phyloP scores from a whole-genome alignment of 2,797 vertebrate genomes.

The Tangara arthus region DNA sequence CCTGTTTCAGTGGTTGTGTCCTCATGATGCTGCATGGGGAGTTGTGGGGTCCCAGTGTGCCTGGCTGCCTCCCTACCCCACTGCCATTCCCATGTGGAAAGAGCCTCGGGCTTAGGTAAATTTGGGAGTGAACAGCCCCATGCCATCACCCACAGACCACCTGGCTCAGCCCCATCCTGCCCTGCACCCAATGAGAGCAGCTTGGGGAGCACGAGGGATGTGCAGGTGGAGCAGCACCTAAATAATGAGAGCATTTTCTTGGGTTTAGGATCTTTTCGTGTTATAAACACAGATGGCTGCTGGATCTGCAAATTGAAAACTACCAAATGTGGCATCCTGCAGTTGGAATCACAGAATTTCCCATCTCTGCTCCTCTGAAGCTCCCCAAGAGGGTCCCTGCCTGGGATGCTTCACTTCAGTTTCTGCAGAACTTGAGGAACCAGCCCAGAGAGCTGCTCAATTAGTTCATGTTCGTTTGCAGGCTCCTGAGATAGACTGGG shows the following conservation, averaged over 20 bases:
- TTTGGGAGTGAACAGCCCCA: fast-evolving
- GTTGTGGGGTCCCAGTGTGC: not conserved
- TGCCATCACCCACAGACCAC: not conserved
- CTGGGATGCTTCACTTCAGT: not conserved
- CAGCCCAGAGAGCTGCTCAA: not conserved
- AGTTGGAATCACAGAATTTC: not conserved
- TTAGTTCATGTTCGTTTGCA: fast-evolving
- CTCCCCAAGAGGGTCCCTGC: not conserved
- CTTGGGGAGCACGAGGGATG: fast-evolving
- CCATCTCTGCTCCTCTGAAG: not conserved
- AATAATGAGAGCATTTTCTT: fast-evolving
- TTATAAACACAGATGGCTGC: not conserved
- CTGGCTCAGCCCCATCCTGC: not conserved
- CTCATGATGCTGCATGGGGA: not conserved
- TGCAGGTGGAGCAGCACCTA: not conserved
- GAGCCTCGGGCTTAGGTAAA: not conserved
- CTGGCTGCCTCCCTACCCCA: not conserved
- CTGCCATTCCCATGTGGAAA: fast-evolving
- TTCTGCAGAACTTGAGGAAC: not conserved
- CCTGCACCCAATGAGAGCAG: fast-evolving
- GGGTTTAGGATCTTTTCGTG: fast-evolving
- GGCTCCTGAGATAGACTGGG: not conserved
- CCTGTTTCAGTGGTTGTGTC: fast-evolving
- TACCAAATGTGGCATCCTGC: not conserved
- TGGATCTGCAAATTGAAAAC: not conserved